Base-by-base conservation (phyloP, 2,113 vertebrate genomes). In the Gymnobelideus leadbeateri region DNA sequence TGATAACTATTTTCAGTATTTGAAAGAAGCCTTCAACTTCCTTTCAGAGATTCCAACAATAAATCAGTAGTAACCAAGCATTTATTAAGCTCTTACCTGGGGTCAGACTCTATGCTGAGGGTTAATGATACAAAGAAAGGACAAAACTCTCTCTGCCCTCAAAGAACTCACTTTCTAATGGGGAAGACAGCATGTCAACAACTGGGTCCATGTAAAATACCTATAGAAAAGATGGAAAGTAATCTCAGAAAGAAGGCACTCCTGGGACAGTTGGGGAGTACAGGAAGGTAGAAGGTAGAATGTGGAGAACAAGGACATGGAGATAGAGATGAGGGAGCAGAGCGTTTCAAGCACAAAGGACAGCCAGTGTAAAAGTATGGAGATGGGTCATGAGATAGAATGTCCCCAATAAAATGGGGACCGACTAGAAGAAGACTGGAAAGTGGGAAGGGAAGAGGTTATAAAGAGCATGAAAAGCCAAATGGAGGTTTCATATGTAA, bases 111-210 rank as follows among this genome's bases (percentile, higher is more conserved):
- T 91, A n/a, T 51, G 4, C 77, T 84, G 93, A 92, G 7, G 37
- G 43, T 14, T 61, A 92, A 91, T 26, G 94, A 84, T 91, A 90
- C 19, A 91, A 92, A 93, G 43, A 92, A 96, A 92, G 51, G 1
- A 57, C 94, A 93, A 54, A 2, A 90, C 28, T 2, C 11, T 92
- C 43, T 9, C 8, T 93, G 10, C 55, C 68, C 68, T 94, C 77
- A 4, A 96, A 52, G 93, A 92, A 47, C 8, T 24, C 50, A 52
- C 43, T 31, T 61, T 91, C 89, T 92, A 89, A 7, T 53, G 7
- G 52, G 43, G 95, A 92, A 93, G 8, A 47, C 46, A 54, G 51
- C 5, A 51, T 93, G 26, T 25, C 31, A 90, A 52, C 46, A 93
- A 91, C 8, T 92, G 16, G 28, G 31, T 37, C 28, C 14, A 37